Evolutionary conservation across 2,888 invertebrate genomes (phyloP), one percentile per base, ranked within the genome.

Genomic region (Lochmaea capreae): DNA sequence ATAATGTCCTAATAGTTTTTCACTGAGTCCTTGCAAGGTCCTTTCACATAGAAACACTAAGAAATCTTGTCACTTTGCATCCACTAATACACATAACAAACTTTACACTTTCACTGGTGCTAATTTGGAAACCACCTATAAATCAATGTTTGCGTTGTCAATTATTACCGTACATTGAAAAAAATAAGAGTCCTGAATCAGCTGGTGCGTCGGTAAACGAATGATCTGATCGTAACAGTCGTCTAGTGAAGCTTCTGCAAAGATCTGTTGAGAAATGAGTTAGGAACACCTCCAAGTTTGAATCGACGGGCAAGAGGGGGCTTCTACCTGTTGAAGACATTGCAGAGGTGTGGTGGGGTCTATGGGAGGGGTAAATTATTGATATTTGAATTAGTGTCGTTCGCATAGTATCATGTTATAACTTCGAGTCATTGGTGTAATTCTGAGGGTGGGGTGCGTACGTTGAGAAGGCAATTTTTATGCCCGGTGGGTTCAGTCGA

Each of bases 371-470:
- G 83, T 85, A 82, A 84, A 83, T 83, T 85, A 86, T 86, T 85
- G 86, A 85, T 85, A 85, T 85, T 86, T 84, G 85, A 85, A 84
- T 85, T 85, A 85, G 85, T 85, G 84, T 85, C 84, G 82, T 84
- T 83, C 81, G 81, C 82, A 83, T 83, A 82, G 82, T 82, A 84
- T 84, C 83, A 84, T 84, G 81, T 83, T 83, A 84, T 84, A 82
- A 84, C 83, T 83, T 79, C 80, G 81, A 85, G 82, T 84, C 85
- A 86, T 86, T 85, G 86, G 85, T 84, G 84, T 83, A 80, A 82
- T 77, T 79, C 78, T 72, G 57, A 78, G 82, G 81, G 83, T 82
- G 84, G 84, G 83, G 84, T 79, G 75, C 70, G 77, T 77, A 78
- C 70, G 76, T 67, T 67, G 75, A 66, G 76, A 75, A 73, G 75